Evolutionary conservation across 1,140 invertebrate species (phyloP).

Genomic region (Psilanteris sp.): DNA sequence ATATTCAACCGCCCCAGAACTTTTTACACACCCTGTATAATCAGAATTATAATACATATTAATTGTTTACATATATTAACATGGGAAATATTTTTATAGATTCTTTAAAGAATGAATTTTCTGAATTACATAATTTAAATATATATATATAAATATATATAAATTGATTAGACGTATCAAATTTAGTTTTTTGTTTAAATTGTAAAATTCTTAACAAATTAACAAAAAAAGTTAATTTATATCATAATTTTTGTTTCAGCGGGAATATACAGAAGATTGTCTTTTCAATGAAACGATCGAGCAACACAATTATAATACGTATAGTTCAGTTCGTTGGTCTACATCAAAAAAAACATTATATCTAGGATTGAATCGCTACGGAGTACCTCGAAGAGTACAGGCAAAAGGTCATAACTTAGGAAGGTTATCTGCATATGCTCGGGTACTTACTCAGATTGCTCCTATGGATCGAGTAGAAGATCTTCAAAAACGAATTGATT

Average conservation of each 20-base stretch:
- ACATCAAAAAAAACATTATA: constrained; percentile 85
- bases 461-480: constrained; percentile 78
- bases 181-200: no score
- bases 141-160: no score
- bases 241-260: constrained; percentile 85
- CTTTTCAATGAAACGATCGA: constrained; percentile 92
- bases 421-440: constrained; percentile 85
- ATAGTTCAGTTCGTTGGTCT: constrained; percentile 88
- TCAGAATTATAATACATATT: no score
- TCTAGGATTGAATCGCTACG: constrained; percentile 86
- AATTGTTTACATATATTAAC: no score
- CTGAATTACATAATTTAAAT: no score
- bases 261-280: constrained; percentile 89
- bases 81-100: no score
- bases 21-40: no score
- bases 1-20: no score
- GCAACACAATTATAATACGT: constrained; percentile 91
- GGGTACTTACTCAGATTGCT: constrained; percentile 84
- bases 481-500: constrained; percentile 69
- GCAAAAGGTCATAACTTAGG: constrained; percentile 85
- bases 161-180: no score
- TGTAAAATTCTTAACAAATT: no score
- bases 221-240: no score
- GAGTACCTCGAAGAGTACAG: constrained; percentile 85
- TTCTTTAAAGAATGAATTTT: no score